A percentile compares a stretch with the other conserved stretches of the same genome.
These are phyloP conservation scores for Hexactinellida sp. DNA, from an alignment of 37 sponge, comb jelly and placozoan species.

Conservation along the genomic window DNA sequence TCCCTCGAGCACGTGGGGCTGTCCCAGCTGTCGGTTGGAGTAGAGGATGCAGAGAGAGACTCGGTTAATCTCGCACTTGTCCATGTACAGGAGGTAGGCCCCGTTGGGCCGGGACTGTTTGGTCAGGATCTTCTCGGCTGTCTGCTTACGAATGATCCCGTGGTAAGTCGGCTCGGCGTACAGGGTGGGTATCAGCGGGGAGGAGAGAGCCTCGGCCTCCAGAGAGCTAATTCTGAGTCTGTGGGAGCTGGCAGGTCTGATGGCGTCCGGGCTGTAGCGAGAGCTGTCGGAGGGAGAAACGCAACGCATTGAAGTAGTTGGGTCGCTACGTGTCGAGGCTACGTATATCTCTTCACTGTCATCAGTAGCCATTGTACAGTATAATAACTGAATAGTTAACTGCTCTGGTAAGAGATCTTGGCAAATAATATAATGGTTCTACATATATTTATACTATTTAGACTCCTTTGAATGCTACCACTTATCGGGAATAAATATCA, in stretches of 20 bases:
- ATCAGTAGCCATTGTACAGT: neutral
- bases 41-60: neutral
- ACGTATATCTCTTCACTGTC: neutral
- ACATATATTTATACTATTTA: too few species aligned
- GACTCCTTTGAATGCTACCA: too few species aligned
- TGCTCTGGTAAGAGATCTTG: too few species aligned
- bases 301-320: neutral
- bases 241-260: neutral
- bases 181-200: neutral
- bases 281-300: neutral
- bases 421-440: too few species aligned
- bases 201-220: neutral
- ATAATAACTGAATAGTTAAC: neutral
- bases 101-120: neutral
- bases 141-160: neutral
- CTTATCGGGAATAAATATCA: too few species aligned
- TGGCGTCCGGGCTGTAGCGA: neutral
- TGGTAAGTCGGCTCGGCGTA: neutral
- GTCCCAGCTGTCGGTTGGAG: neutral
- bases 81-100: neutral
- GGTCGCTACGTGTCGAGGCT: neutral
- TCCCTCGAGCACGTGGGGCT: neutral
- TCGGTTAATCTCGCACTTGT: slow-evolving; percentile 8
- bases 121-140: neutral
- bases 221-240: neutral